Evolutionary conservation across 92 coral and sea anemone genomes (phyloP).

Genomic region (Phenganax stokvisi): DNA sequence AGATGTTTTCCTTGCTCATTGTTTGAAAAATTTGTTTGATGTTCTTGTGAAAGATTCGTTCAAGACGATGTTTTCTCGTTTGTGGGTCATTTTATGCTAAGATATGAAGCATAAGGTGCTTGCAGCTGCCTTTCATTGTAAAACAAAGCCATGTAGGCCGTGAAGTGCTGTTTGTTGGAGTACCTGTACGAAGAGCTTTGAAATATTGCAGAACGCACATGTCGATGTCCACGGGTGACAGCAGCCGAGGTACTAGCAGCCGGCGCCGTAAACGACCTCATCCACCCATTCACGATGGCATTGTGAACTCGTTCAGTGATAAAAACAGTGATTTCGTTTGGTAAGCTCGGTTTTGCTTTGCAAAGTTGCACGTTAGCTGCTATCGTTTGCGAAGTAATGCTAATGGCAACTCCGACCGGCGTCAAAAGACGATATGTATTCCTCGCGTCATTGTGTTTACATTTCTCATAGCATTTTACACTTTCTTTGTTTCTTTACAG

Average conservation of each 20-base stretch:
- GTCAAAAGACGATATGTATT: neutral
- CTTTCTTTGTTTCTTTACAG: slow-evolving; percentile 42
- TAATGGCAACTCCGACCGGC: neutral
- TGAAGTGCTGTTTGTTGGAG: neutral
- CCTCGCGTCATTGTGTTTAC: slow-evolving; percentile 9
- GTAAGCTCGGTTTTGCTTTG: slow-evolving; percentile 51
- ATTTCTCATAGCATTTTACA: slow-evolving; percentile 7
- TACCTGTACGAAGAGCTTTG: slow-evolving; percentile 21
- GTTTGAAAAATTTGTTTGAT: neutral
- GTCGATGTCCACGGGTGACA: slow-evolving; percentile 54
- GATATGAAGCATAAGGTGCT: neutral
- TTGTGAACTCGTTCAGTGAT: slow-evolving; percentile 87
- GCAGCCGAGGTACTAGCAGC: slow-evolving; percentile 47
- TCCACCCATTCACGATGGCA: slow-evolving; percentile 97
- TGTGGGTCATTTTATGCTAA: neutral
- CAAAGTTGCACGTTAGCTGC: slow-evolving; percentile 2
- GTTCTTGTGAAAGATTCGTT: neutral
- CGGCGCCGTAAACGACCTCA: slow-evolving; percentile 95
- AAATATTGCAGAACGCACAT: slow-evolving; percentile 33
- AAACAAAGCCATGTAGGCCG: neutral
- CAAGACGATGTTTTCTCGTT: neutral
- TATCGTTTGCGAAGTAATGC: neutral
- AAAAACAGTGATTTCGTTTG: slow-evolving; percentile 94
- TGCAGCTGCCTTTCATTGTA: neutral
- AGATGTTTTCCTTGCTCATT: slow-evolving; percentile 23